phyloP scores from a whole-genome alignment of 1,140 invertebrate genomes.

The Tetramorium simillimum region DNA sequence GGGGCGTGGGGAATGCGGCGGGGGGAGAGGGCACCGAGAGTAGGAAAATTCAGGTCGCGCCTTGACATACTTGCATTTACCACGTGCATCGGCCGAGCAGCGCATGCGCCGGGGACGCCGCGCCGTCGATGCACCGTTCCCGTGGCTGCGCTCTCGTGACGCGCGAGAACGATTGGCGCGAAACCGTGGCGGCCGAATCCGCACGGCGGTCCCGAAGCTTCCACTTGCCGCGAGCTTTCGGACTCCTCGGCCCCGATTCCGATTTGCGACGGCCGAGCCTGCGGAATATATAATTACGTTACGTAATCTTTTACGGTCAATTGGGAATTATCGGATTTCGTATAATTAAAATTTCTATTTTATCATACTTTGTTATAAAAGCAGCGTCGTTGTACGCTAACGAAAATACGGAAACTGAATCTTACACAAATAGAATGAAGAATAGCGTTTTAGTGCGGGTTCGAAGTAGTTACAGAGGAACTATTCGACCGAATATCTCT shows the following conservation, averaged over 20 bases:
- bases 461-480: not conserved
- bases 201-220: not conserved
- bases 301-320: not conserved
- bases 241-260: not conserved
- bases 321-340: not conserved
- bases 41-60: constrained; percentile 86
- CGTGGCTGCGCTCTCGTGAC: constrained; percentile 14
- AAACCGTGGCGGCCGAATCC: constrained; percentile 4
- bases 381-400: not conserved
- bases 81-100: constrained; percentile 82
- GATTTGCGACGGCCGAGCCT: not conserved
- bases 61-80: constrained; percentile 86
- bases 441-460: not conserved
- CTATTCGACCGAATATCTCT: constrained; percentile 12
- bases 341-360: not conserved
- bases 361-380: not conserved
- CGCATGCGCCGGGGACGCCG: constrained; percentile 77
- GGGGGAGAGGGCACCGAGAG: constrained; percentile 76
- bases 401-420: not conserved
- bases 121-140: constrained; percentile 64
- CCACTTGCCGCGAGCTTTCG: not conserved
- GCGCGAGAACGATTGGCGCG: constrained; percentile 41
- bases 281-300: not conserved
- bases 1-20: not conserved
- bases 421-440: not conserved